phyloP scores from a whole-genome alignment of 2,888 invertebrate genomes.

The Cryptocephalus primarius region DNA sequence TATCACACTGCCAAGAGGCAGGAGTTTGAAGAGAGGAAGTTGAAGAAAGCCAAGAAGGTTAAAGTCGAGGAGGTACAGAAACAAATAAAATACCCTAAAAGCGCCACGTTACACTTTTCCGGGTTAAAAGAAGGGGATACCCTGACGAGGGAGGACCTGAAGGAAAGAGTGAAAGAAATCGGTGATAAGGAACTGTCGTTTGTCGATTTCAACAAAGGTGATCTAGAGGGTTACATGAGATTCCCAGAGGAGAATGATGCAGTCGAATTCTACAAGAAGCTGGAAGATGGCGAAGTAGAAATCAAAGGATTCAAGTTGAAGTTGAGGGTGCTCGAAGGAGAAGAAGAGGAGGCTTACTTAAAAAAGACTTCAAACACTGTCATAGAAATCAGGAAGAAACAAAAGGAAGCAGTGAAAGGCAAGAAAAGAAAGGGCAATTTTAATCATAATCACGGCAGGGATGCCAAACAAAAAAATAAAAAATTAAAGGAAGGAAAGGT shows the following conservation, averaged over 20 bases:
- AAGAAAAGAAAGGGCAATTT: slow-evolving; percentile 31
- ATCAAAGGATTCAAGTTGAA: slow-evolving; percentile 34
- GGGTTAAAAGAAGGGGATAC: slow-evolving; percentile 45
- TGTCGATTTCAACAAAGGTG: slow-evolving; percentile 66
- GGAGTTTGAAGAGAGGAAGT: slow-evolving; percentile 46
- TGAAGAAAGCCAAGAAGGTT: slow-evolving; percentile 42
- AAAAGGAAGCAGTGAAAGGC: slow-evolving; percentile 28
- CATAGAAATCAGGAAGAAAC: slow-evolving; percentile 38
- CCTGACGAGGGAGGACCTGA: slow-evolving; percentile 54
- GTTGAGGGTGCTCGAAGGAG: slow-evolving; percentile 53
- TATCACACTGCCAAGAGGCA: slow-evolving; percentile 58
- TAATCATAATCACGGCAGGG: slow-evolving; percentile 9
- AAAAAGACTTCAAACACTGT: slow-evolving; percentile 52
- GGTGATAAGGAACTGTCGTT: slow-evolving; percentile 55
- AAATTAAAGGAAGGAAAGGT: not conserved
- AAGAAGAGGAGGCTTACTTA: slow-evolving; percentile 58
- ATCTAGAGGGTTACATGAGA: slow-evolving; percentile 61
- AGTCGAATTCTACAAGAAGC: slow-evolving; percentile 49
- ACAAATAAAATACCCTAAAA: slow-evolving; percentile 53
- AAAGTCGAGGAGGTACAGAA: slow-evolving; percentile 29
- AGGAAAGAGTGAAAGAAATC: slow-evolving; percentile 51
- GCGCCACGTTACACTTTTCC: slow-evolving; percentile 61
- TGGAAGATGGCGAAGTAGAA: slow-evolving; percentile 43
- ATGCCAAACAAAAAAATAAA: slow-evolving; percentile 7
- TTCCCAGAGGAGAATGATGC: slow-evolving; percentile 60